Evolutionary conservation across 1,140 invertebrate species (phyloP).

Genomic region (Andrena cerasifolii): DNA sequence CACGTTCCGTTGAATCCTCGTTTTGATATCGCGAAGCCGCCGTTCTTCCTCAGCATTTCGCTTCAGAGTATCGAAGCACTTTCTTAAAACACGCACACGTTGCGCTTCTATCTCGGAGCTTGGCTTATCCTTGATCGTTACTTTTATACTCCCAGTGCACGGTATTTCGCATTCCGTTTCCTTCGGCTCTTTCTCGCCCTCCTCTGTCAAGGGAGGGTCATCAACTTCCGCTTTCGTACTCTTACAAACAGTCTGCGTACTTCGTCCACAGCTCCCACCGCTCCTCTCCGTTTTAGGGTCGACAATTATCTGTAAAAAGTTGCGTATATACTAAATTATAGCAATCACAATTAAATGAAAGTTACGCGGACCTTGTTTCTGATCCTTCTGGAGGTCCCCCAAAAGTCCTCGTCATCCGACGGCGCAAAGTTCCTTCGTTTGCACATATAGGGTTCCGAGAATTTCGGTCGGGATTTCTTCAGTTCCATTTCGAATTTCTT

Average conservation of each 20-base stretch:
- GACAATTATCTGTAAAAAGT: neutral
- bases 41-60: slow-evolving; percentile 55
- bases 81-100: slow-evolving; percentile 56
- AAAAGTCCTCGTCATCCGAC: slow-evolving; percentile 71
- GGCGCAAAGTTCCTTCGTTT: slow-evolving; percentile 60
- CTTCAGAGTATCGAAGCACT: slow-evolving; percentile 60
- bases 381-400: slow-evolving; percentile 49
- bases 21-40: slow-evolving; percentile 64
- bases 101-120: slow-evolving; percentile 52
- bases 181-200: neutral
- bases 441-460: slow-evolving; percentile 58
- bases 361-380: slow-evolving; percentile 41
- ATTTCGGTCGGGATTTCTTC: slow-evolving; percentile 65
- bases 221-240: slow-evolving; percentile 4
- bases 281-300: neutral
- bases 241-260: neutral
- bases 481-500: slow-evolving; percentile 68
- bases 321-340: neutral
- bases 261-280: neutral
- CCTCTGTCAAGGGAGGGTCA: neutral
- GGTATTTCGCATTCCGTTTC: slow-evolving; percentile 3
- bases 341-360: neutral
- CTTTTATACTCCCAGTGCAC: slow-evolving; percentile 69
- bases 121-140: slow-evolving; percentile 77
- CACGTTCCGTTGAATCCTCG: slow-evolving; percentile 59